phyloP scores from a whole-genome alignment of 2,888 invertebrate species.

The Eupithecia subfuscata region DNA sequence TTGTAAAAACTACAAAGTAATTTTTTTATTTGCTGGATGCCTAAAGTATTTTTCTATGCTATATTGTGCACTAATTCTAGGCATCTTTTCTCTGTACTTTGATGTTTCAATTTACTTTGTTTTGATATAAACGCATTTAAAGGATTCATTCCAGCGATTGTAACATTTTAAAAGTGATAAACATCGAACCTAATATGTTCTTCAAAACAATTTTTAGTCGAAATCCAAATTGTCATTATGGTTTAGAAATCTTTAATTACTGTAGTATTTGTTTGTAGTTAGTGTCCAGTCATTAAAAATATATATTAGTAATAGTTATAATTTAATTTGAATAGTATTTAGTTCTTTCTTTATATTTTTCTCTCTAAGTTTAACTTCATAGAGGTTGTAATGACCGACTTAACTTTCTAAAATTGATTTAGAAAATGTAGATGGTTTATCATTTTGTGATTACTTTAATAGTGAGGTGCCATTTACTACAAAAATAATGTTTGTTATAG shows the following conservation, averaged over 20 bases:
- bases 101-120: constrained; percentile 14
- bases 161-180: constrained; percentile 19
- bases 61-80: constrained; percentile 23
- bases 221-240: constrained; percentile 41
- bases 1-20: constrained; percentile 42
- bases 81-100: constrained; percentile 13
- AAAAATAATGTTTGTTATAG: constrained; percentile 62
- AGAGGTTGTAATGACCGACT: constrained; percentile 22
- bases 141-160: constrained; percentile 47
- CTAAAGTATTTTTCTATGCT: constrained; percentile 21
- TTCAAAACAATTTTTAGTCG: constrained; percentile 31
- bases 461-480: constrained; percentile 80
- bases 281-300: constrained; percentile 44
- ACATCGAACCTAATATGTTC: constrained; percentile 13
- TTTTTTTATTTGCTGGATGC: constrained; percentile 17
- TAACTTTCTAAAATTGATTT: constrained; percentile 29
- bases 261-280: constrained; percentile 27
- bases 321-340: constrained; percentile 17
- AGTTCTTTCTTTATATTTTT: constrained; percentile 13
- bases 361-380: constrained; percentile 11
- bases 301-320: constrained; percentile 24
- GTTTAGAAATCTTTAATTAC: constrained; percentile 2
- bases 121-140: constrained; percentile 49
- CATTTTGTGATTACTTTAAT: constrained; percentile 73
- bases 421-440: constrained; percentile 40